phyloP scores from a whole-genome alignment of 2,797 vertebrate genomes.

The Sebastes goodei region DNA sequence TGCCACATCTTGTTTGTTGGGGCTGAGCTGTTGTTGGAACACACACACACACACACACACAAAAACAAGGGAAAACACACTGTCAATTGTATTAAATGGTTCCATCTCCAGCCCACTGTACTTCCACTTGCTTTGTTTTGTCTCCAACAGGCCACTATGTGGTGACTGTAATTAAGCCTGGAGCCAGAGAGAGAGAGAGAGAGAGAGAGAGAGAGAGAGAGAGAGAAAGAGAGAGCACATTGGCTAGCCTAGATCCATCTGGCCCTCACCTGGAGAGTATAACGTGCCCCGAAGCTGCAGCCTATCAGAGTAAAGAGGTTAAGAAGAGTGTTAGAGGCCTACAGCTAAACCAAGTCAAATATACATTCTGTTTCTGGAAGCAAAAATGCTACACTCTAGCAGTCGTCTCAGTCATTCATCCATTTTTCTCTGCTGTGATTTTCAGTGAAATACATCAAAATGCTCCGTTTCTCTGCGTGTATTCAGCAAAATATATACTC shows the following conservation, averaged over 20 bases:
- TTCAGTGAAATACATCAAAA: slow-evolving; percentile 9
- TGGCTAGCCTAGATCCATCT: slow-evolving; percentile 26
- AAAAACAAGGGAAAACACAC: not conserved
- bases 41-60: not conserved
- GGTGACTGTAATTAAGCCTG: slow-evolving; percentile 45
- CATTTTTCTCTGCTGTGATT: slow-evolving; percentile 19
- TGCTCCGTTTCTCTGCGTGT: not conserved
- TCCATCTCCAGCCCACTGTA: slow-evolving; percentile 7
- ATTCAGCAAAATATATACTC: not conserved
- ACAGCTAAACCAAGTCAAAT: slow-evolving; percentile 29
- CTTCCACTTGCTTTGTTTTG: slow-evolving; percentile 38
- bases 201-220: not conserved
- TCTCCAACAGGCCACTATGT: slow-evolving; percentile 22
- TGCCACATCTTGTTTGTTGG: not conserved
- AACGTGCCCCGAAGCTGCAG: slow-evolving; percentile 21
- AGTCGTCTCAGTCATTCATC: not conserved
- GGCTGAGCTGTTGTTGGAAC: not conserved
- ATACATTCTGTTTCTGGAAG: slow-evolving; percentile 22
- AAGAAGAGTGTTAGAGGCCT: slow-evolving; percentile 21
- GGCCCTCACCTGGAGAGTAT: slow-evolving; percentile 45
- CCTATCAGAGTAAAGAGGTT: slow-evolving; percentile 24
- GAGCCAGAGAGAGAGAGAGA: slow-evolving; percentile 16
- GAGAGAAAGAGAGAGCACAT: not conserved
- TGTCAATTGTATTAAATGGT: not conserved
- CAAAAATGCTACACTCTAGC: not conserved